phyloP scores from a whole-genome alignment of 2,113 vertebrate genomes.

The Labeo catla region DNA sequence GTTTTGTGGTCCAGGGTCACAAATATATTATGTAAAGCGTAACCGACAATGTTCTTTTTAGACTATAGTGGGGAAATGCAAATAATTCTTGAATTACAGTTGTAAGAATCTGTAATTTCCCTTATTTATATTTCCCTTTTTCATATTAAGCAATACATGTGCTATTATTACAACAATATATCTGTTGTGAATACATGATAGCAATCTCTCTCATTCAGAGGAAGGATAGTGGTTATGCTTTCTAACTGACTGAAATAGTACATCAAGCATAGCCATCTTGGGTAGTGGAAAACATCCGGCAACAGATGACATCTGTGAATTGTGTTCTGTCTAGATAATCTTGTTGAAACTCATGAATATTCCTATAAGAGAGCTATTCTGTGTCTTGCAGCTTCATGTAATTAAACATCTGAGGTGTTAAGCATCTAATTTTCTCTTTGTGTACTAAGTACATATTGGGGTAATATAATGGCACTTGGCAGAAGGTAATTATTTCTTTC shows the following conservation, averaged over 20 bases:
- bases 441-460: slow-evolving; percentile 1
- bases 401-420: slow-evolving; percentile 32
- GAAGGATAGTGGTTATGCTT: neutral
- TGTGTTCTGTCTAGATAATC: slow-evolving; percentile 42
- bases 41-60: neutral
- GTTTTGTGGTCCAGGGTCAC: too few relatives aligned
- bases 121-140: neutral
- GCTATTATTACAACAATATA: neutral
- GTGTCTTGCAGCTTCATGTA: slow-evolving; percentile 20
- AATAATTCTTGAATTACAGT: neutral
- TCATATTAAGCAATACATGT: neutral
- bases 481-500: slow-evolving; percentile 21
- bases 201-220: neutral
- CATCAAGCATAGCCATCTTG: slow-evolving; percentile 27
- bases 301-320: slow-evolving; percentile 58
- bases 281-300: slow-evolving; percentile 45
- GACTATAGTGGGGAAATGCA: neutral
- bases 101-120: neutral
- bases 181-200: neutral
- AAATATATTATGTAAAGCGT: neutral
- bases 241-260: slow-evolving; percentile 19
- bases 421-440: slow-evolving; percentile 17
- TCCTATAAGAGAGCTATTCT: slow-evolving; percentile 51
- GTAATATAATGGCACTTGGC: slow-evolving; percentile 7
- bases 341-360: slow-evolving; percentile 38